Evolutionary conservation across 2,113 vertebrate species (phyloP), one percentile per base, ranked within the genome.

Genomic region (Tapirus terrestris): DNA sequence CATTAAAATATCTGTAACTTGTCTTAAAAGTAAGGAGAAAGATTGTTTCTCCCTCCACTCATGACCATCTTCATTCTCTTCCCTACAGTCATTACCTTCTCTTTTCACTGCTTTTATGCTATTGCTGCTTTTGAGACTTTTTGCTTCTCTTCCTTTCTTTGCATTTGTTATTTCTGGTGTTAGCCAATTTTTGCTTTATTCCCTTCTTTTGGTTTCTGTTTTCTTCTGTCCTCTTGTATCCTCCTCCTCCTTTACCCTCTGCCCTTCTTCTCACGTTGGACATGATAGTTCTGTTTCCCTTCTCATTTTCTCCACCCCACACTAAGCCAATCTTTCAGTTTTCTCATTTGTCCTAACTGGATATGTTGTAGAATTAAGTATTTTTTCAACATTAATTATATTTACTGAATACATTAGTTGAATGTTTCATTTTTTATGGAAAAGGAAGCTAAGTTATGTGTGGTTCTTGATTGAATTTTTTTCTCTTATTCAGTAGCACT

Each of bases 371-470:
- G 76, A 88, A 75, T 56, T 76, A 56, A 67, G 8, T 90, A n/a
- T 60, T 60, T 72, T 80, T 65, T 94, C 36, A 67, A 48, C 43
- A 81, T 73, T 58, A 36, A 67, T 84, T 76, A 7, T 76, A 16
- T 67, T 90, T 81, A 21, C 58, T 95, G 16, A 90, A 58, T 68
- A 76, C 11, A 73, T 72, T 82, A 58, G 21, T 84, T 53, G 51
- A 48, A 16, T 76, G 21, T 90, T 83, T 90, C n/a, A 21, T 36
- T 82, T 76, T 56, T 75, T 86, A 18, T 91, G 87, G 18, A 77
- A 72, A 81, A 94, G 88, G 58, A 89, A 94, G 65, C 29, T 56
- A 77, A 95, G 31, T 56, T 95, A 13, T 48, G 10, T 72, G 53
- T 73, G 29, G 31, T 45, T 85, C n/a, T 56, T 61, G 23, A 17